Base-by-base conservation (phyloP, 2,888 invertebrate species). In the Lasioglossum zephyrum region DNA sequence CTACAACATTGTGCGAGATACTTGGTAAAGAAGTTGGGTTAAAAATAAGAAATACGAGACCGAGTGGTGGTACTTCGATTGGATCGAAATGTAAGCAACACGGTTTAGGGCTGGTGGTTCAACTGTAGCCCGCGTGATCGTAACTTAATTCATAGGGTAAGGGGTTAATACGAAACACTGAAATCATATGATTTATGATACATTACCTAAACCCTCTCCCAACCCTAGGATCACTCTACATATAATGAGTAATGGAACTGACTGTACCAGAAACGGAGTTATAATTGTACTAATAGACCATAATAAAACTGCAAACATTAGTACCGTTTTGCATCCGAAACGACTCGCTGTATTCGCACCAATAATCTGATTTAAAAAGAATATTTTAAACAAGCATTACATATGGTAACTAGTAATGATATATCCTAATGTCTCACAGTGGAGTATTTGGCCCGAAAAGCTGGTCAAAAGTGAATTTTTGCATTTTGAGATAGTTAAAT, bases 211-310 rank as follows among this genome's bases (percentile, higher is more conserved):
- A 73, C 97, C 97, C 96, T 97, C 97, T 18, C 97, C 97, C 77
- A 97, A 96, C 16, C 97, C 97, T 41, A 97, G 95, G 53, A 97
- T 91, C 31, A 97, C 96, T 91, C 97, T 95, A 86, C 97, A 96
- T 75, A 96, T 94, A 47, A 97, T 96, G n/a, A 97, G 95, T 39
- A 96, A 95, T 82, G 96, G 95, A 26, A 97, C 95, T 83, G 97
- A 97, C 73, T 96, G 96, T n/a, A 97, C 97, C 89, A 97, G 94
- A 74, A 97, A 94, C 2, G 97, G 97, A 4, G 97, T 97, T 53
- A 97, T 93, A 82, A 97, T 96, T 9, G 97, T 97, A 13, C 97
- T 97, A 78, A 97, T 95, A 13, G 97, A 97, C 97, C 97, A 97
- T 69, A 97, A 94, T 77, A 97, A 95, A 31, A 97, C 97, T 78